Conservation (phyloP, 2,797 vertebrate species). For the Acanthurus lineatus region DNA sequence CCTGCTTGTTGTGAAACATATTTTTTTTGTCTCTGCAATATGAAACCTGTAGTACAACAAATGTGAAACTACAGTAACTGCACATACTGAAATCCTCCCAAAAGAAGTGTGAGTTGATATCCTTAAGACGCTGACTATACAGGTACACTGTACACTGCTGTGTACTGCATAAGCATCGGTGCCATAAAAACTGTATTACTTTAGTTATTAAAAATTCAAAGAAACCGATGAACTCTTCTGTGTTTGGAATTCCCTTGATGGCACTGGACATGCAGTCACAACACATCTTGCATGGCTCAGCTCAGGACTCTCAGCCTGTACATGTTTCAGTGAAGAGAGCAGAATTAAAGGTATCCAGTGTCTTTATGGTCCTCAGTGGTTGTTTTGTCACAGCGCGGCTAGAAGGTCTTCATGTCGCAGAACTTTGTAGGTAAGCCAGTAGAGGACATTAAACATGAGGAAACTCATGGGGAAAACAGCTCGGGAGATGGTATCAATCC, state of each 20-base stretch:
- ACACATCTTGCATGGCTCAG: constrained; percentile 39
- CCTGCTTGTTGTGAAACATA: background rate
- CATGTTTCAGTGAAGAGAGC: constrained; percentile 64
- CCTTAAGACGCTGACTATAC: constrained; percentile 31
- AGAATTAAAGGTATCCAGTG: constrained; percentile 43
- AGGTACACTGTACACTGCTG: constrained; percentile 28
- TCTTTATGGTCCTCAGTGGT: constrained; percentile 31
- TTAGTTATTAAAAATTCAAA: constrained; percentile 62
- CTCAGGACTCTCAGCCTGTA: constrained; percentile 60
- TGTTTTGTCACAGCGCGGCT: constrained; percentile 75
- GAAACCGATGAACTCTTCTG: constrained; percentile 44
- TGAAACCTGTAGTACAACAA: constrained; percentile 25
- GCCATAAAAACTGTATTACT: constrained; percentile 63
- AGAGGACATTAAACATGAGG: constrained; percentile 95
- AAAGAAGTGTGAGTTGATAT: constrained; percentile 26
- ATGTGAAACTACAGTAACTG: constrained; percentile 31
- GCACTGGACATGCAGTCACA: constrained; percentile 64
- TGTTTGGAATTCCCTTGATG: constrained; percentile 35
- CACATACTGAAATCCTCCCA: constrained; percentile 15
- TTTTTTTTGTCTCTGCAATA: background rate
- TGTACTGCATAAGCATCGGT: constrained; percentile 54
- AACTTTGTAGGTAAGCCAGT: constrained; percentile 96
- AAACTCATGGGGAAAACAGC: constrained; percentile 95
- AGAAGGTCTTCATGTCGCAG: constrained; percentile 90
- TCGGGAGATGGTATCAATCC: constrained; percentile 93